Percentiles rank a stretch among this genome's conserved stretches.
Evolutionary conservation across 2,113 vertebrate species (phyloP).

Genomic region (Puffinus mauretanicus): DNA sequence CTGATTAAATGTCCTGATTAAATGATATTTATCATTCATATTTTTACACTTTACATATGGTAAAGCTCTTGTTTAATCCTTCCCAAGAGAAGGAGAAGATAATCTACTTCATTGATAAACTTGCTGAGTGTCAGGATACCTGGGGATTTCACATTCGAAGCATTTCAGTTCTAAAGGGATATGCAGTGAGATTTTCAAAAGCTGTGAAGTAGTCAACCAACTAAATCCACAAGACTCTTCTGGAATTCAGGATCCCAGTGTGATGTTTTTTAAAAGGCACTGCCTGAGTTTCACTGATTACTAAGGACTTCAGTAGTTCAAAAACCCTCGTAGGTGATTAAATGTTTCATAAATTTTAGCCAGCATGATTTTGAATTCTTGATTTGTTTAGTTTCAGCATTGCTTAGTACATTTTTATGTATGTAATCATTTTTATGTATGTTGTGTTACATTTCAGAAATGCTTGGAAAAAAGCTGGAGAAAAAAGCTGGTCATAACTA

Average conservation of each 20-base stretch:
- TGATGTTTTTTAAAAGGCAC: background rate
- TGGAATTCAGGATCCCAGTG: background rate
- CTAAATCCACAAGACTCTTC: background rate
- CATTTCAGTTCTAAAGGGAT: background rate
- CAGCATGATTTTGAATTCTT: background rate
- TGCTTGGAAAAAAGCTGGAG: conserved; percentile 78
- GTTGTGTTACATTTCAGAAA: conserved; percentile 61
- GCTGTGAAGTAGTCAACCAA: background rate
- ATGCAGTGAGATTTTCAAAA: background rate
- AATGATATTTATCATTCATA: background rate
- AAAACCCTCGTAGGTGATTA: background rate
- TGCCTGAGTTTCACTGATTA: background rate
- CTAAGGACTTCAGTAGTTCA: background rate
- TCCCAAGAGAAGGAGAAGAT: background rate
- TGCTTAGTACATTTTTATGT: background rate
- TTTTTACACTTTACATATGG: background rate
- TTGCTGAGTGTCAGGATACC: background rate
- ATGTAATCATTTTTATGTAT: background rate
- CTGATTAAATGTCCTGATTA: background rate
- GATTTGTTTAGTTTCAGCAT: background rate
- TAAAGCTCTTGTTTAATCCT: background rate
- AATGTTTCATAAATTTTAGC: background rate
- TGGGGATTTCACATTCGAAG: background rate
- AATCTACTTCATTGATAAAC: background rate
- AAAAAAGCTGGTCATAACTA: conserved; percentile 79